Conservation (phyloP, 2,797 vertebrate species). For the Scyliorhinus canicula region DNA sequence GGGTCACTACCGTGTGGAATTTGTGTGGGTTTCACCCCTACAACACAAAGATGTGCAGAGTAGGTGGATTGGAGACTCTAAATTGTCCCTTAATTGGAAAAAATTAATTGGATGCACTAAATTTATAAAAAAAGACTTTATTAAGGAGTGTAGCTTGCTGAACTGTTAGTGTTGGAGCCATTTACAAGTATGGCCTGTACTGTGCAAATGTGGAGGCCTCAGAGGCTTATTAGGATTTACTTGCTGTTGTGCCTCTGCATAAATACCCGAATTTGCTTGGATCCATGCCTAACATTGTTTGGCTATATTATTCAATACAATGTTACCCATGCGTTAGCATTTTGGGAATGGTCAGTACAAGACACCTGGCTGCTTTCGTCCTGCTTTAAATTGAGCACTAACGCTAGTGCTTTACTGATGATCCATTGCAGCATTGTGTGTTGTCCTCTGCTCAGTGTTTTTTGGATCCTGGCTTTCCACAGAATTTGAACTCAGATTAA, state of each 20-base stretch:
- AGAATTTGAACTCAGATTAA: background rate
- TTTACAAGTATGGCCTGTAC: background rate
- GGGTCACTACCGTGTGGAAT: too few relatives aligned
- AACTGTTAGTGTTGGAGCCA: background rate
- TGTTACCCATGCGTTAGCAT: background rate
- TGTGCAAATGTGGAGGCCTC: background rate
- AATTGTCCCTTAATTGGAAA: too few relatives aligned
- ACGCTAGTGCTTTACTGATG: background rate
- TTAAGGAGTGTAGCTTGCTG: background rate
- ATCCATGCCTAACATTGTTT: background rate
- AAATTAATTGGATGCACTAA: too few relatives aligned
- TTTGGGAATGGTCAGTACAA: background rate
- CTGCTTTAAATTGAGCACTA: background rate
- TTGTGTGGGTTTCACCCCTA: too few relatives aligned
- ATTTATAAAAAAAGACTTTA: too few relatives aligned
- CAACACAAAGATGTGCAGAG: too few relatives aligned
- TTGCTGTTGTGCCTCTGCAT: background rate
- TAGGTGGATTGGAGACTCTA: too few relatives aligned
- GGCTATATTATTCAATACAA: background rate
- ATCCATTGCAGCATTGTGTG: background rate
- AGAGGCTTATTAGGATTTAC: background rate
- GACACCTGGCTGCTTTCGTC: background rate
- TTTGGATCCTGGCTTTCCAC: background rate
- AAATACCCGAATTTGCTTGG: background rate
- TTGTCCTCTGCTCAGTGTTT: background rate